phyloP scores from a whole-genome alignment of 2,113 vertebrate species.

The Elaphurus davidianus region DNA sequence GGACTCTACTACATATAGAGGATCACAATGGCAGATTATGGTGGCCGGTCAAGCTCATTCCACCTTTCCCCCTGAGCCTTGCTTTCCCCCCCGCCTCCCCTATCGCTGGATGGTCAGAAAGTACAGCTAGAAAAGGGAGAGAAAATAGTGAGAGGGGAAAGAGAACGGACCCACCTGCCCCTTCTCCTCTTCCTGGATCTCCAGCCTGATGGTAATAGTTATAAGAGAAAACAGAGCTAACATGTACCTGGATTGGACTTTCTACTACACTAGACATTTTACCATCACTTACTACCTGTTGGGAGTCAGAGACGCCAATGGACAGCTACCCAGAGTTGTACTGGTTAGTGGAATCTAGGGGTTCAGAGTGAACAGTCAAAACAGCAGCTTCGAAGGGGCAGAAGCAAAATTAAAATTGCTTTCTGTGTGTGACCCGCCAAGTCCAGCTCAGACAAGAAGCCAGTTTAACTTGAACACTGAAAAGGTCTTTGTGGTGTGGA shows the following conservation, averaged over 20 bases:
- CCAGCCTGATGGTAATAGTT: not conserved
- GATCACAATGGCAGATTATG: not conserved
- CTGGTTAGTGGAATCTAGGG: not conserved
- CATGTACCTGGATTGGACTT: not conserved
- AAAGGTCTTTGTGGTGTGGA: not conserved
- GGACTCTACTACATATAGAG: not conserved
- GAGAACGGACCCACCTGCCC: not conserved
- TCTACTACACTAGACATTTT: not conserved
- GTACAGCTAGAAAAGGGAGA: not conserved
- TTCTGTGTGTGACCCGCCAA: not conserved
- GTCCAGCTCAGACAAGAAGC: not conserved
- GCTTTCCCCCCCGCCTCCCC: not conserved
- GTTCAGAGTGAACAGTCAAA: not conserved
- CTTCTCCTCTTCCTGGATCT: not conserved
- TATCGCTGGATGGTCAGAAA: not conserved
- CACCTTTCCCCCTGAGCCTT: not conserved
- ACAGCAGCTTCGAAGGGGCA: not conserved
- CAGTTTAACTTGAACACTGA: not conserved
- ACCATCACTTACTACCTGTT: not conserved
- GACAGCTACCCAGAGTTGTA: not conserved
- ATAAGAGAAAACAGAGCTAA: not conserved
- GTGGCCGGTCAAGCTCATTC: not conserved
- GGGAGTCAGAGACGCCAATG: not conserved
- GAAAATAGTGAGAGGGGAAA: not conserved
- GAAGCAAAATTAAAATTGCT: conserved; percentile 4